Evolutionary conservation across 2,113 vertebrate species (phyloP).

Genomic region (Daphoenositta chrysoptera): DNA sequence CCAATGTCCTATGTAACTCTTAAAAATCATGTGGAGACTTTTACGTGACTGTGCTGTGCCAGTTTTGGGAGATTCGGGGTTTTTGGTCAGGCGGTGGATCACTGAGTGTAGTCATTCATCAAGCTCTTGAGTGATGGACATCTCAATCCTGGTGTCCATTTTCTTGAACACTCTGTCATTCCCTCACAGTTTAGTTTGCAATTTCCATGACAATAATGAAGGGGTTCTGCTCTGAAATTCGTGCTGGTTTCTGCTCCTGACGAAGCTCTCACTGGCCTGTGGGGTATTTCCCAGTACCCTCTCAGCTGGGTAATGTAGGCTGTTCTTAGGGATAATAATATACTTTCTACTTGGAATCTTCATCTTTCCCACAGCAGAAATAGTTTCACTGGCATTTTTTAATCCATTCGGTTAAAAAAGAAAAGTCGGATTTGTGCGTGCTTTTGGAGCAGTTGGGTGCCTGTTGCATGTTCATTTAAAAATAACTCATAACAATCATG

Average conservation of each 20-base stretch:
- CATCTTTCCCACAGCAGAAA: slow-evolving; percentile 47
- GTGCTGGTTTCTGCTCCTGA: background rate
- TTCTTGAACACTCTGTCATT: background rate
- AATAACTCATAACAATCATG: background rate
- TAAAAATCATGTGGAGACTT: accelerated
- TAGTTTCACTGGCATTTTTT: slow-evolving; percentile 21
- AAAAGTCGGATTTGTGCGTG: background rate
- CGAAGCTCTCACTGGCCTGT: background rate
- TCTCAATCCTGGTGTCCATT: background rate
- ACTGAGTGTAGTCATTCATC: background rate
- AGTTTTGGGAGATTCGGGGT: background rate
- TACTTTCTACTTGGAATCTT: background rate
- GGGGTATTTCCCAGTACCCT: slow-evolving; percentile 26
- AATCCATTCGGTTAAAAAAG: background rate
- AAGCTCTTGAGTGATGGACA: background rate
- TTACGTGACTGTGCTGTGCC: background rate
- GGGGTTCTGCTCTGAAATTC: slow-evolving; percentile 26
- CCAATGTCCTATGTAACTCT: background rate
- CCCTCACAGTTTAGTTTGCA: background rate
- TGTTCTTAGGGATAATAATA: slow-evolving; percentile 59
- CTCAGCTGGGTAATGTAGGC: background rate
- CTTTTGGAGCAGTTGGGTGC: background rate
- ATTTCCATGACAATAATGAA: slow-evolving; percentile 32
- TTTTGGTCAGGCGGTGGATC: background rate
- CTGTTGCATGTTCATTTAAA: background rate